Percentiles rank a stretch among this genome's conserved stretches.
Conservation (phyloP, 2,113 vertebrate species). For the Ictalurus punctatus region DNA sequence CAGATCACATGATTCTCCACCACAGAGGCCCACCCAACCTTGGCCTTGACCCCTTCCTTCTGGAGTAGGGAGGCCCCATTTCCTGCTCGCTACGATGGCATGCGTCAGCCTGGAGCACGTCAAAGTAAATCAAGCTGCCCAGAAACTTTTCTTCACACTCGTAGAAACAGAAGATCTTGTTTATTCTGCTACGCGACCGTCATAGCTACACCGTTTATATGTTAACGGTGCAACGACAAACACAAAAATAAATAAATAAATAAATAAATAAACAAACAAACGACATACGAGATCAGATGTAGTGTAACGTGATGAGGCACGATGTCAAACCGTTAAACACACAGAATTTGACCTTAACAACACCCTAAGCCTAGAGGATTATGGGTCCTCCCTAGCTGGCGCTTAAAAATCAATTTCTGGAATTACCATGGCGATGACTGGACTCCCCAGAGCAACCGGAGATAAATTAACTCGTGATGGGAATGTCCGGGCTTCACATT, state of each 20-base stretch:
- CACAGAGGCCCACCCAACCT: slow-evolving; percentile 45
- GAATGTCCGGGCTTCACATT: slow-evolving; percentile 32
- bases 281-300: not conserved
- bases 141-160: not conserved
- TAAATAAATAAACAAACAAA: not conserved
- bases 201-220: not conserved
- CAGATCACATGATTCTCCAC: slow-evolving; percentile 46
- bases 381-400: slow-evolving; percentile 36
- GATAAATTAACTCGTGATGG: slow-evolving; percentile 39
- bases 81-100: slow-evolving; percentile 43
- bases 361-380: slow-evolving; percentile 42
- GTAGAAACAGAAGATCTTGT: too few species aligned
- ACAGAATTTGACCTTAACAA: slow-evolving; percentile 18
- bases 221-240: not conserved
- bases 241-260: not conserved
- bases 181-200: not conserved
- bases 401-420: slow-evolving; percentile 50
- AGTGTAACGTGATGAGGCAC: not conserved
- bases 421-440: slow-evolving; percentile 47
- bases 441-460: slow-evolving; percentile 18
- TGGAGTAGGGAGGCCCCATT: slow-evolving; percentile 40
- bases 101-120: slow-evolving; percentile 45
- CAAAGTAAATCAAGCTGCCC: slow-evolving; percentile 34
- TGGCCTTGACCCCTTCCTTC: slow-evolving; percentile 52
- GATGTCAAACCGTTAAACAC: not conserved